Evolutionary conservation across 1,140 invertebrate genomes (phyloP), one percentile per base, ranked within the genome.

Genomic region (Chlorops oryzae): DNA sequence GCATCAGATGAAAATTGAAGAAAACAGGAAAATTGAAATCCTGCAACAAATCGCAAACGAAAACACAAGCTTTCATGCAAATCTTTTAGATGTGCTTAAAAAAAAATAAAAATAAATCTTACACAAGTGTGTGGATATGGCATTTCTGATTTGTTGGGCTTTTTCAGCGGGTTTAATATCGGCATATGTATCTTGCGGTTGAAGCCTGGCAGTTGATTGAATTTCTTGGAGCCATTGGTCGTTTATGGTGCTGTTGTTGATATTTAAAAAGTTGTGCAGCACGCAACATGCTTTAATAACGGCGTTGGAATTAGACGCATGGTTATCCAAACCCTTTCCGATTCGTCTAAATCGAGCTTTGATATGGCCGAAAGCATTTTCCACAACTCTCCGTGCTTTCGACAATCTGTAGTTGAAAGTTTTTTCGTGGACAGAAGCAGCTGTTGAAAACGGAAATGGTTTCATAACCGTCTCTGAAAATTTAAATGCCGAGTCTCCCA

Each of bases 241-340:
- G 21, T 39, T 42, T 4, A 51, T 27, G n/a, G 3, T 3, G 23
- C 32, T 27, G 22, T 51, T 51, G 15, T 51, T 2, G 3, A 2
- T 21, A 51, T 39, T 45, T 3, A 51, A 15, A 37, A 51, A 51
- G 28, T 51, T 51, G 38, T 51, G 50, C 20, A 51, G n/a, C 21
- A 45, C 41, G 22, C 50, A 51, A 22, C 5, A 5, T 10, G 22
- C 24, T 27, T 47, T 27, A 12, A 51, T 51, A 32, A 45, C 39
- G 27, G 22, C 20, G 18, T 13, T 32, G 9, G 17, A 21, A 22
- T 42, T 22, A 5, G 28, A 34, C 2, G 5, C 12, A 18, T 28
- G 21, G 22, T 39, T 40, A 17, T 50, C 48, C 3, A 50, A 20
- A 25, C 50, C 50, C 22, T 44, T 43, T n/a, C 50, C 50, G 21